Evolutionary conservation across 2,888 invertebrate genomes (phyloP), one percentile per base, ranked within the genome.

Genomic region (Disparrhopalites patrizii): DNA sequence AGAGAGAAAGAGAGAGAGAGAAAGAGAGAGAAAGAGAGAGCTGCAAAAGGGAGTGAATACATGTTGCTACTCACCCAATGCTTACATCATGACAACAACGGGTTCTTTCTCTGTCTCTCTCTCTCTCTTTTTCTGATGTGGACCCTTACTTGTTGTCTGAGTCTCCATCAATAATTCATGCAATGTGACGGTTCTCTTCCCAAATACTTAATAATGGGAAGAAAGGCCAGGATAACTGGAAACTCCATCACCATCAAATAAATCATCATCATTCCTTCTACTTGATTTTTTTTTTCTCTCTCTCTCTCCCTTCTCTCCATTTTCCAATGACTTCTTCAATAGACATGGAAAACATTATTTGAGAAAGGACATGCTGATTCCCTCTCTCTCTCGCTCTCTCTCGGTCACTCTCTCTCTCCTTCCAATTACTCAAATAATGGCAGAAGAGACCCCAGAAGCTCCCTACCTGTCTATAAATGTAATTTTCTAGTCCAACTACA

Each of bases 151-250:
- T 25, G 27, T 52, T n/a, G 15, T 54, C 30, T 54, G n/a, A 28
- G 31, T 51, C 62, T 61, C 65, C 65, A 65, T 65, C 65, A 65
- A 68, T 68, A 62, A 68, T 62, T 62, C 65, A 57, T 68, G 57
- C 28, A 38, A 68, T 61, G 60, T 50, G 64, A 64, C 60, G 47
- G 60, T 51, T 33, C 36, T 27, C 20, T 5, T 18, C 51, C 15
- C 15, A 8, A 3, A 51, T 27, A 51, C 51, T 23, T 27, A 8
- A 4, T 27, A 51, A 23, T 18, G 8, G 25, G 25, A 18, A 15
- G 20, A 51, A 27, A 51, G 25, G 28, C 51, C 18, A 23, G 28
- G n/a, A 54, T 18, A 23, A 33, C 61, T 25, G 25, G 28, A 36
- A 40, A 62, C 62, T 52, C 38, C 62, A 62, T 52, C 54, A 54